These are phyloP conservation scores for Lysiphlebus fabarum DNA, from an alignment of 1,140 invertebrate species.

Conservation along the genomic window DNA sequence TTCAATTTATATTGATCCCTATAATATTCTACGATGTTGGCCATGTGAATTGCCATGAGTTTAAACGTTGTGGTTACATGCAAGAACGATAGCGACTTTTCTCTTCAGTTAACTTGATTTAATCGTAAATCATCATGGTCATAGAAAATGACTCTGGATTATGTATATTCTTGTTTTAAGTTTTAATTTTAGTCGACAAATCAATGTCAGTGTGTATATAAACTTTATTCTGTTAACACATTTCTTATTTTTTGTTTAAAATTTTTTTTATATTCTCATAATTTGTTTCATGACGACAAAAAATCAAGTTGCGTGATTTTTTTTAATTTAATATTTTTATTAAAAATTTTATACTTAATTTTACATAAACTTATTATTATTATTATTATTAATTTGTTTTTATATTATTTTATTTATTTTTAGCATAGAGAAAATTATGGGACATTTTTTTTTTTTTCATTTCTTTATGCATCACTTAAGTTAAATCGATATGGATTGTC, in stretches of 20 bases:
- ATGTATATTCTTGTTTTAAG: conserved; percentile 14
- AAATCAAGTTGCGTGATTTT: conserved; percentile 30
- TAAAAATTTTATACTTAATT: conserved; percentile 16
- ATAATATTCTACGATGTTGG: background rate
- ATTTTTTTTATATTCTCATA: too few relatives aligned
- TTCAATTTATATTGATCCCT: background rate
- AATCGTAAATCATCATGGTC: conserved; percentile 15
- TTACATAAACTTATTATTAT: too few relatives aligned
- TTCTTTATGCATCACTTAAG: conserved; percentile 20
- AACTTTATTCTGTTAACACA: conserved; percentile 8
- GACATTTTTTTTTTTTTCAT: conserved; percentile 20
- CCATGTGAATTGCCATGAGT: too few relatives aligned
- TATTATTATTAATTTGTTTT: background rate
- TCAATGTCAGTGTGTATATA: conserved; percentile 5
- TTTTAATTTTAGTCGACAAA: conserved; percentile 16
- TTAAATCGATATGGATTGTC: conserved; percentile 13
- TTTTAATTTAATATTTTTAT: conserved; percentile 29
- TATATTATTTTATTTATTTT: background rate
- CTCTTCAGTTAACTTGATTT: conserved; percentile 11
- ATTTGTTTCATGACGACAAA: background rate
- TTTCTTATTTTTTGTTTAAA: too few relatives aligned
- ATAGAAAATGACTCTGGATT: conserved; percentile 11
- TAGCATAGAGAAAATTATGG: conserved; percentile 17
- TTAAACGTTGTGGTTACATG: background rate
- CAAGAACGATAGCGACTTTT: conserved; percentile 3